Evolutionary conservation across 2,113 vertebrate species (phyloP), one percentile per base, ranked within the genome.

Genomic region (Thinocorus orbignyianus): DNA sequence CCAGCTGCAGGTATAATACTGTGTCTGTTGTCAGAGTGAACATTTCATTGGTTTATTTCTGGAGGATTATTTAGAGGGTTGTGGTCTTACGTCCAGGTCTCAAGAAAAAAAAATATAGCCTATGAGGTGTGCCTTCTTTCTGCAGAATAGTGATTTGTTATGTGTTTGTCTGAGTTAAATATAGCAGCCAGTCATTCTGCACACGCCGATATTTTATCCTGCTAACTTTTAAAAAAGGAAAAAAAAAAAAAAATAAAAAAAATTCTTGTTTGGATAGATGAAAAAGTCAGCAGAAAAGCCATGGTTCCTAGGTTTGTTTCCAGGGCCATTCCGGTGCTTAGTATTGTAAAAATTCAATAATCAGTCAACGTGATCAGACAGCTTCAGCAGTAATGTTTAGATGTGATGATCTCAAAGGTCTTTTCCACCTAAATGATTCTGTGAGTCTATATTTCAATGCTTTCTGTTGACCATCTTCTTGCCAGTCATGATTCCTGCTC

Each of bases 61-160:
- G 97, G 96, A 98, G 98, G 98, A 98, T 98, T 98, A 98, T 98
- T 98, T 98, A 98, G 98, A 98, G 98, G 98, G 96, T 96, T 98
- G 98, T 98, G 98, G 98, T 98, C 98, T 98, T 97, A 97, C 77
- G 68, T 97, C 92, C 97, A 98, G 97, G 94, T 96, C 96, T 97
- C 95, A 95, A 94, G 90, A 92, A 97, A 95, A 96, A 97, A 92
- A 96, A 96, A 95, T 64, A 57, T 16, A 97, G 83, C 25, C 94
- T 97, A 85, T 92, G 98, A 98, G 97, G 97, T 98, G 96, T 93
- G 95, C 97, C 97, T 98, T 97, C 93, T 96, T 95, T 91, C 96
- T 97, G 7, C 95, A 97, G 97, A 98, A 97, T 96, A 95, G 95
- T 97, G 98, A 98, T 98, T 98, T 98, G 98, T 98, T 98, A 98